phyloP scores from a whole-genome alignment of 2,888 invertebrate genomes.

The Frankliniella intonsa region DNA sequence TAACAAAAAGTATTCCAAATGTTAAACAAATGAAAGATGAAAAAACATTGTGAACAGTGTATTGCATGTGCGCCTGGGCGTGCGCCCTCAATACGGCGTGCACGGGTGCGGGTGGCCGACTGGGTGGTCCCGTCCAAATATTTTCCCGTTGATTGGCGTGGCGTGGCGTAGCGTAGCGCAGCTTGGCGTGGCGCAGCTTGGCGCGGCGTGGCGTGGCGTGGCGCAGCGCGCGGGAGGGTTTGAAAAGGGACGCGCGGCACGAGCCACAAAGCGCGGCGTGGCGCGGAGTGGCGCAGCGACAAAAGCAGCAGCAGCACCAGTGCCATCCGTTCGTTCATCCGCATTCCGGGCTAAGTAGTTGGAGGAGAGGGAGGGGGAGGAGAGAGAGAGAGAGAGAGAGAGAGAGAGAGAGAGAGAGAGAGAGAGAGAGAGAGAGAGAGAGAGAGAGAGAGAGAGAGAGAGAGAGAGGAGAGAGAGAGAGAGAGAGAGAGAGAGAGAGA shows the following conservation, averaged over 20 bases:
- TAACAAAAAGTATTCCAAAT: too few species aligned
- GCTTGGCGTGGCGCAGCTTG: neutral
- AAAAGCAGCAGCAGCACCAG: neutral
- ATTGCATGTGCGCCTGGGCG: too few species aligned
- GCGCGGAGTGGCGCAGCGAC: neutral
- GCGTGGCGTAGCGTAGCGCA: neutral
- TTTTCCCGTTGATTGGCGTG: constrained; percentile 20
- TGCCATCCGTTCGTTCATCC: constrained; percentile 5
- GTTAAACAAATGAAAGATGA: too few species aligned
- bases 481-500: too few species aligned
- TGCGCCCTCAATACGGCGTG: neutral
- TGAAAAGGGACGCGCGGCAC: constrained; percentile 2
- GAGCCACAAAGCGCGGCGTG: neutral
- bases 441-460: too few species aligned
- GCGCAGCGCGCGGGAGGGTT: neutral
- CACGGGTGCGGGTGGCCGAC: neutral
- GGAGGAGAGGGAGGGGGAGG: neutral
- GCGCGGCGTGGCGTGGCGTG: neutral
- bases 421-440: too few species aligned
- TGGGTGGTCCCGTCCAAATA: constrained; percentile 18
- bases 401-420: too few species aligned
- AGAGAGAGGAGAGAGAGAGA: neutral
- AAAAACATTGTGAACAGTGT: too few species aligned
- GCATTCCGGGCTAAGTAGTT: constrained; percentile 4
- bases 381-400: neutral